Conservation (phyloP, 2,888 invertebrate genomes). For the Creontiades dilutus region DNA sequence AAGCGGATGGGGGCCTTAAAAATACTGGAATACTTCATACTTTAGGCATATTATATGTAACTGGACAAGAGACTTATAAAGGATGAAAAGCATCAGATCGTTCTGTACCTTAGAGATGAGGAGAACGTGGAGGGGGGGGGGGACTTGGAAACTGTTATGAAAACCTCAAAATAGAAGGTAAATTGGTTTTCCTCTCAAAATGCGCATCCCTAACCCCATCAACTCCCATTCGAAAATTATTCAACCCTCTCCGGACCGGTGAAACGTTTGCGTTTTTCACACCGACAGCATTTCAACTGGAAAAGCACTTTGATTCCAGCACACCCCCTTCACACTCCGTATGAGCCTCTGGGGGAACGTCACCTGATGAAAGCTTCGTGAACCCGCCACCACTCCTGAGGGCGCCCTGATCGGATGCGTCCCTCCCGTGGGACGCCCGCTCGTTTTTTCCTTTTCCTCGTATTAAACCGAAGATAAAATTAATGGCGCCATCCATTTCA, state of each 20-base stretch:
- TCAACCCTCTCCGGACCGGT: neutral
- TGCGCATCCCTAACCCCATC: neutral
- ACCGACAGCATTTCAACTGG: neutral
- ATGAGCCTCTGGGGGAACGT: neutral
- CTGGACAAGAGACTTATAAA: too few species aligned
- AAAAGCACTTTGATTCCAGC: constrained; percentile 4
- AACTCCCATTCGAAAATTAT: neutral
- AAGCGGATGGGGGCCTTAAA: too few species aligned
- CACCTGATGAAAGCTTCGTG: neutral
- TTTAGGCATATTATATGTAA: too few species aligned
- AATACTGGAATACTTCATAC: too few species aligned
- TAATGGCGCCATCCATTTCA: constrained; percentile 71
- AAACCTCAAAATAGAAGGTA: neutral
- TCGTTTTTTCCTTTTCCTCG: constrained; percentile 18
- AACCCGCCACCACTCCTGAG: neutral
- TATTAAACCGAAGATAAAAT: constrained; percentile 68
- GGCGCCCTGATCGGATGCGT: constrained; percentile 29
- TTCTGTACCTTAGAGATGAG: too few species aligned
- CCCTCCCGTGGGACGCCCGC: constrained; percentile 18
- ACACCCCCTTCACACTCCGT: neutral
- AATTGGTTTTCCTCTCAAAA: neutral
- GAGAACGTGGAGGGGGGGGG: too few species aligned
- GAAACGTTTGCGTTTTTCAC: constrained; percentile 3
- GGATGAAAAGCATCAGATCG: too few species aligned
- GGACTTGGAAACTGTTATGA: neutral